Base-by-base conservation (phyloP, 2,888 invertebrate species). In the Drosophila engyochracea region DNA sequence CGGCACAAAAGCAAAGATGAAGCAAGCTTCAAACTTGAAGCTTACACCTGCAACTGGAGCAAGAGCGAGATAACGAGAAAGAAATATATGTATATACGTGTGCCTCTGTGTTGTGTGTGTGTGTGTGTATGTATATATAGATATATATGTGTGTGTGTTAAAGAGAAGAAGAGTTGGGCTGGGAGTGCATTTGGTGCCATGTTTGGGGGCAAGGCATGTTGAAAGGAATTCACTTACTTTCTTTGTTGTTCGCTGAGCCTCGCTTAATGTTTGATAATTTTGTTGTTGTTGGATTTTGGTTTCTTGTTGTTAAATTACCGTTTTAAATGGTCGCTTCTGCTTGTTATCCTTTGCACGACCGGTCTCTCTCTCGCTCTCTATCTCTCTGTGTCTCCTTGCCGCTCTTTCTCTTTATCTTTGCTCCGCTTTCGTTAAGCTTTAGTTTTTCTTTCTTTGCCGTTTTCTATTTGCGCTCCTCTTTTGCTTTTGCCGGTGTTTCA, bases 201-300 rank as follows among this genome's bases (percentile, higher is more conserved):
- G 70, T 87, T 83, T 87, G 87, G 87, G 66, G 85, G 74, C 85
- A 81, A 73, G 74, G 74, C 74, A 79, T 63, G 70, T 71, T 80
- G 68, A 53, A 80, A 87, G 88, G 81, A 85, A 85, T 85, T 87
- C 77, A 85, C 85, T 85, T 85, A 85, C 85, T 85, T 85, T 88
- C 85, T 85, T 87, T 85, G 79, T 81, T 72, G 75, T 68, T 80
- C 59, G 57, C 70, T 74, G 53, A 47, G 60, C 67, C 64, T 68
- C 33, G 53, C 55, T 67, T 58, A 49, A 57, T 65, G 51, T 57
- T 47, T 69, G 41, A 35, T 58, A 35, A 55, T 63, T 64, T 47
- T 71, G 57, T 39, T 51, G 64, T 52, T 60, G 51, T 63, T 63
- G 51, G 16, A 25, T 25, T 47, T 28, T 47, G 16, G 2, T 25